Evolutionary conservation across 35 echinoderm and acorn worm species (phyloP), one percentile per base, ranked within the genome.

Genomic region (Stichopus chloronotus): DNA sequence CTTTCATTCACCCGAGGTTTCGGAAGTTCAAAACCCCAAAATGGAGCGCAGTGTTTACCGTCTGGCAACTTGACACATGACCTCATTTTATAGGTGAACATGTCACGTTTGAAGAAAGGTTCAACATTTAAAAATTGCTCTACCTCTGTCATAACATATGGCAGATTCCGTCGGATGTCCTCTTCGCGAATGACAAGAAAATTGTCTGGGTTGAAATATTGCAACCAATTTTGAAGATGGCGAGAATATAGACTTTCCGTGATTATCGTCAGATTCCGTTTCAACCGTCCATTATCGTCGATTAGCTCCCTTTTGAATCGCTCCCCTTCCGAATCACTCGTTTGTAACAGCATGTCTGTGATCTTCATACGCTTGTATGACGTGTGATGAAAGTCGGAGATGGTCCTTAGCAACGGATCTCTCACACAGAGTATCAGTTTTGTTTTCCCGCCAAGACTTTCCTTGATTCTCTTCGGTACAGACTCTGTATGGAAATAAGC

Each of bases 381-480:
- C 1, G 84, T 87, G 57, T 87, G 84, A 65, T 87, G 84, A 43
- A 87, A 87, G 57, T 87, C 84, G 1, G 84, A 87, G 19, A 87
- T 87, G 17, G 84, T 60, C 8, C 84, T 54, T 6, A 8, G 21
- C 17, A 87, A 54, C 2, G 84, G 84, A 52, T 87, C 57, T 11
- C 84, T 53, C 22, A 87, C 53, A 22, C 84, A 87, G 20, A 87
- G 54, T 24, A 87, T 87, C 4, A 87, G 10, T 57, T 87, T 63
- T 9, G 59, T 57, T 30, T 24, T 57, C 14, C 9, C 6, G 5
- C 56, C 56, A 22, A 87, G 57, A 43, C 19, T 87, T 61, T 87
- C 84, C 23, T 22, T 17, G 84, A 87, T 87, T 58, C 84, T 53
- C 7, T 59, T 22, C 14, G 84, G 84, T 11, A 25, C 84, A 7